Evolutionary conservation across 2,797 vertebrate species (phyloP).

Genomic region (Eremophila alpestris): DNA sequence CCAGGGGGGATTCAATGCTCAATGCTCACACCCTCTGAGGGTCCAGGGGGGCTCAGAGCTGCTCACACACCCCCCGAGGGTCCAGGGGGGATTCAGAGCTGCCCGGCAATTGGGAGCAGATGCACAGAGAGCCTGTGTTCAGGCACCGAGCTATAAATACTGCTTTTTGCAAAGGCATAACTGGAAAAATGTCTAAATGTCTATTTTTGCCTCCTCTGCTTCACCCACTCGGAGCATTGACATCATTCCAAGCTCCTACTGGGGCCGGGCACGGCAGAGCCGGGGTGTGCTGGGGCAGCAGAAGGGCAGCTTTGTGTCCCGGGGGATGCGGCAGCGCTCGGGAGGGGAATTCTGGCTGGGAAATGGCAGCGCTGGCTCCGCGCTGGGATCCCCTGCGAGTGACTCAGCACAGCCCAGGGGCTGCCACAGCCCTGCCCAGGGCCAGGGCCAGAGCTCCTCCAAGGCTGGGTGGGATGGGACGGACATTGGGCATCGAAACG

Average conservation of each 20-base stretch:
- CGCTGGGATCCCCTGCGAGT: background rate
- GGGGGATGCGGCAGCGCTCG: background rate
- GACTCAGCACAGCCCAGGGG: background rate
- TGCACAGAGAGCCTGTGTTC: slow-evolving; percentile 73
- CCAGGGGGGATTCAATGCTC: background rate
- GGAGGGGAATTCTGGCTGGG: background rate
- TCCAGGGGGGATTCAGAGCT: background rate
- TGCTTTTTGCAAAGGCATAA: slow-evolving; percentile 68
- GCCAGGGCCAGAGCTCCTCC: background rate
- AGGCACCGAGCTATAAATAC: slow-evolving; percentile 49
- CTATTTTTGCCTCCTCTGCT: slow-evolving; percentile 77
- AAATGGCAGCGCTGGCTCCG: background rate
- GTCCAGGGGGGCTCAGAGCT: background rate
- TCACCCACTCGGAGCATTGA: slow-evolving; percentile 83
- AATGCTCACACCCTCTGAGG: background rate
- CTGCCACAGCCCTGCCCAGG: background rate
- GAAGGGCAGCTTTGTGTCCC: background rate
- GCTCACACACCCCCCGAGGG: background rate
- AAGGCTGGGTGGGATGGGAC: too few species aligned
- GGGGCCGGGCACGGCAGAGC: background rate
- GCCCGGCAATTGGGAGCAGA: background rate
- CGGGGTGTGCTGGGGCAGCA: background rate
- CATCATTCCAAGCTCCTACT: slow-evolving; percentile 87
- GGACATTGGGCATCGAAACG: too few species aligned
- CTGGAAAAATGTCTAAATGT: slow-evolving; percentile 76